A percentile compares a stretch with the other conserved stretches of the same genome.
Conservation (phyloP, 2,888 invertebrate species). For the Esperia sulphurella region DNA sequence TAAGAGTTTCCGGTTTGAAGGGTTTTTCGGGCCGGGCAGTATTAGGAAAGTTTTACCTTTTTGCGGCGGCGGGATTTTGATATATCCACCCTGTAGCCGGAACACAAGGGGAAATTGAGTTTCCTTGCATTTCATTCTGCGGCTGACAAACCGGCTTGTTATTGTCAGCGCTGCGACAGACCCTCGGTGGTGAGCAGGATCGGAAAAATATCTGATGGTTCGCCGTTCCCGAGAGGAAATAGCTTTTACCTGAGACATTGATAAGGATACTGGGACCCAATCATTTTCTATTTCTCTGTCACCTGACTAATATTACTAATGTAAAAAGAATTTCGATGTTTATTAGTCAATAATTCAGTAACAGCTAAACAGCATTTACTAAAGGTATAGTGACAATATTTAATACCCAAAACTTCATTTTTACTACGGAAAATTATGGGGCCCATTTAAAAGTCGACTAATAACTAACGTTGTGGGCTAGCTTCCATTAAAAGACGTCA, state of each 20-base stretch:
- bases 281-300: not conserved
- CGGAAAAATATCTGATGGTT: conserved; percentile 14
- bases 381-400: too few relatives aligned
- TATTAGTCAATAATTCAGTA: too few relatives aligned
- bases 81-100: conserved; percentile 25
- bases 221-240: conserved; percentile 5
- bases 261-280: not conserved
- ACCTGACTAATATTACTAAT: not conserved
- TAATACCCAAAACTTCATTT: too few relatives aligned
- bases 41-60: conserved; percentile 51
- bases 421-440: too few relatives aligned
- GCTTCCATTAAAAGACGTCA: too few relatives aligned
- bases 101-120: conserved; percentile 50
- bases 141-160: conserved; percentile 26
- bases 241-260: not conserved
- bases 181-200: conserved; percentile 18
- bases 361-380: too few relatives aligned
- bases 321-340: too few relatives aligned
- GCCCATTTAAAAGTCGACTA: too few relatives aligned
- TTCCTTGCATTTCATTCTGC: conserved; percentile 53
- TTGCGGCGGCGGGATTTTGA: conserved; percentile 15
- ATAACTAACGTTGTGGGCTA: too few relatives aligned
- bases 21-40: conserved; percentile 20
- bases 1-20: conserved; percentile 23
- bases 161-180: conserved; percentile 28